Evolutionary conservation across 2,888 invertebrate genomes (phyloP), one percentile per base, ranked within the genome.

Genomic region (Gastrophysa polygoni): DNA sequence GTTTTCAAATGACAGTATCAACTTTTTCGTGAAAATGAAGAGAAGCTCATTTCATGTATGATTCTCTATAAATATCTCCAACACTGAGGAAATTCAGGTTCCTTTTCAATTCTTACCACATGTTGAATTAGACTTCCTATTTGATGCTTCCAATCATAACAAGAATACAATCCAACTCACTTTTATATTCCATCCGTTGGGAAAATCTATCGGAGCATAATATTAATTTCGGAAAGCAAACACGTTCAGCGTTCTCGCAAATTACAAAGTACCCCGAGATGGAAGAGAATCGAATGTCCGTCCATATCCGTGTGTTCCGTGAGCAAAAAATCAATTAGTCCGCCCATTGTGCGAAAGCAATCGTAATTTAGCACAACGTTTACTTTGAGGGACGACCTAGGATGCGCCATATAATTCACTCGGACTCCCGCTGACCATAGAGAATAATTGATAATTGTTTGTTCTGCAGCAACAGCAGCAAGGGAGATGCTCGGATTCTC

Each of bases 381-480:
- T 66, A 60, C 66, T 60, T 63, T 66, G 58, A 63, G 60, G 63
- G 62, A 64, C 57, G 44, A 16, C 46, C 47, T 28, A 38, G 63
- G 29, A 32, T 8, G 29, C 29, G 29, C 38, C 59, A 52, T 60
- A 57, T 57, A 64, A 64, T 64, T 64, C 56, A 61, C 66, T 34
- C 43, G 21, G 44, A 60, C 55, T 57, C 62, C 56, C 54, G 63
- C 67, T 70, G 70, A 69, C 71, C 71, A 67, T 65, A 59, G 61
- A 66, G 64, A 66, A 64, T 68, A 75, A 75, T 75, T 75, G 73
- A 72, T 76, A 73, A 77, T 76, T 77, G 77, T 77, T 76, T 76
- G 75, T 77, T 77, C 71, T 73, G 63, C 68, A 57, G 71, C 52
- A 32, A n/a, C n/a, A n/a, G n/a, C n/a, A n/a, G n/a, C n/a, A n/a